Base-by-base conservation (phyloP, 2,888 invertebrate species). In the Sturmia bella region DNA sequence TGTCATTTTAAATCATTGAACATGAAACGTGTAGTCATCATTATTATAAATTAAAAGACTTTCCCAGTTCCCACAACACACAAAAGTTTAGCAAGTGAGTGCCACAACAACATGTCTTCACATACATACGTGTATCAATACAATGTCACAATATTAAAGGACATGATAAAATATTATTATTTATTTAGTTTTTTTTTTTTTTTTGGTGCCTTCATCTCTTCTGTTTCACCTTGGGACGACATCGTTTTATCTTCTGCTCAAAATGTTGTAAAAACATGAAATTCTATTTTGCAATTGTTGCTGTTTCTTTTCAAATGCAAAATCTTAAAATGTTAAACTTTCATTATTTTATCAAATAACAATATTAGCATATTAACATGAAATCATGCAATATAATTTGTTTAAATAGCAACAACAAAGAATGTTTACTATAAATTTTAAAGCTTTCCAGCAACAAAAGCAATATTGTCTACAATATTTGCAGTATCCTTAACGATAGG, bases 281-380 rank as follows among this genome's bases (percentile, higher is more conserved):
- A 57, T 57, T 9, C 9, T 7, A 27, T 66, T 45, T 57, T 57
- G 12, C 39, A 56, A 66, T 56, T 56, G 48, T 56, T 74, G 37
- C 45, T 17, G 32, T 19, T 32, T 52, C 57, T 39, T 17, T 59
- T 45, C 45, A 64, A n/a, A n/a, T 21, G 63, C 15, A 37, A 61
- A 52, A 41, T 72, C 17, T 61, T 32, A 9, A 74, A 64, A 48
- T 74, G 74, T 39, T 48, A 57, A 66, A 50, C 39, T 50, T 50
- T 75, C 50, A 75, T 19, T 59, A 32, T 66, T 57, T 75, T 68
- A 74, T 68, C 59, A 66, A 66, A 74, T 56, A 52, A 61, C 21
- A 75, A 57, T 48, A 57, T 57, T n/a, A 66, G 45, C 6, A 27
- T 45, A 39, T 54, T 45, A 17, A 45, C 21, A 64, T 39, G 24